Percentiles rank a stretch among this genome's conserved stretches.
Conservation (phyloP, 2,113 vertebrate species). For the Halcyon senegalensis region DNA sequence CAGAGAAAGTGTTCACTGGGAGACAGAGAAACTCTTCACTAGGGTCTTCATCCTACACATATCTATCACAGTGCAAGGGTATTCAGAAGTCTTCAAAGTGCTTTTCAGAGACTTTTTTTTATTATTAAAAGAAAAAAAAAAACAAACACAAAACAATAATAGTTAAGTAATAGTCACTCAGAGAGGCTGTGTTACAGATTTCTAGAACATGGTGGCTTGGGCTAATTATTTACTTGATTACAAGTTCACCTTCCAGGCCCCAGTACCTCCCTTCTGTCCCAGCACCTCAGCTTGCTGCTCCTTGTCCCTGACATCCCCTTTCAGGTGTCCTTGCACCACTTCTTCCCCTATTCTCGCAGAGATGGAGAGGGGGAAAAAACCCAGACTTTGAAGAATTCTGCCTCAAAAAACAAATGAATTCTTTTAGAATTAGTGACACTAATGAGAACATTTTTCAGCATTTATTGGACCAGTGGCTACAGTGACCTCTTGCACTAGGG, state of each 20-base stretch:
- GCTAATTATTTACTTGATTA: background rate
- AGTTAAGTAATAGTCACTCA: background rate
- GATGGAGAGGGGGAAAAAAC: accelerated
- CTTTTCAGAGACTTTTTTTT: background rate
- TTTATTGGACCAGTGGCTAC: background rate
- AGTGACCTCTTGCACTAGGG: background rate
- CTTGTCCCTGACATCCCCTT: background rate
- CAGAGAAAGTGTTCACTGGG: background rate
- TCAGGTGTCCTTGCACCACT: background rate
- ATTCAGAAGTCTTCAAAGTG: background rate
- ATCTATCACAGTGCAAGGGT: background rate
- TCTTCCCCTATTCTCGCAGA: background rate
- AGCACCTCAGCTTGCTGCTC: background rate
- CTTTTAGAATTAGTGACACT: background rate
- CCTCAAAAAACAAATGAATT: background rate
- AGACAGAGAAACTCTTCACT: background rate
- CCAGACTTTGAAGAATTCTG: background rate
- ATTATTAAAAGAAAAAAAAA: background rate
- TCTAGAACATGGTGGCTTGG: background rate
- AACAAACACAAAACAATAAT: too few species aligned
- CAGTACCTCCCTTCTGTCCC: too few species aligned
- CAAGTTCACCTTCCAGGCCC: background rate
- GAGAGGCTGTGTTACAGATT: background rate
- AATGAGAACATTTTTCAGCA: background rate
- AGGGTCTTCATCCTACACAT: background rate